A percentile compares a stretch with the other conserved stretches of the same genome.
Conservation (phyloP, 1,140 invertebrate genomes). For the Brevipalpus yothersi region DNA sequence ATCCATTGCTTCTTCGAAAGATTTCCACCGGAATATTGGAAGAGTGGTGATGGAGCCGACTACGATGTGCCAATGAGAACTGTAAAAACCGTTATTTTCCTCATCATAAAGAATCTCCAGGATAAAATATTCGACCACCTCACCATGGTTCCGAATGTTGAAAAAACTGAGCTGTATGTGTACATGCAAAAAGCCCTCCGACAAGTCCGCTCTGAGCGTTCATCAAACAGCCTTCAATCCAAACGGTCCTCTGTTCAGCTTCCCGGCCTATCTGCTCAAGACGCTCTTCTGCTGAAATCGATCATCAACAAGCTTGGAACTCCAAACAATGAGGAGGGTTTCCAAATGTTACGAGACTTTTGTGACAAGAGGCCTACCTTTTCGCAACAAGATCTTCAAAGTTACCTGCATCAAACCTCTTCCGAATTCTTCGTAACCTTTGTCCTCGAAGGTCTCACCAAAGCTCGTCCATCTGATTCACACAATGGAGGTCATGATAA, state of each 20-base stretch:
- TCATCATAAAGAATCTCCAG: slow-evolving; percentile 32
- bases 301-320: slow-evolving; percentile 5
- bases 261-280: not conserved
- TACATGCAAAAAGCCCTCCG: slow-evolving; percentile 36
- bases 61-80: slow-evolving; percentile 57
- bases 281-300: not conserved
- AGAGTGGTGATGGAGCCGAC: slow-evolving; percentile 40
- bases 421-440: slow-evolving; percentile 78
- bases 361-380: slow-evolving; percentile 46
- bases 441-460: slow-evolving; percentile 41
- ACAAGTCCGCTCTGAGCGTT: slow-evolving; percentile 16
- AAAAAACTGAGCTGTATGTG: slow-evolving; percentile 51
- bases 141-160: slow-evolving; percentile 43
- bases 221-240: slow-evolving; percentile 11
- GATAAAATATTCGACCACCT: slow-evolving; percentile 42
- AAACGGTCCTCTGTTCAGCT: slow-evolving; percentile 8
- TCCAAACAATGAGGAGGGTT: slow-evolving; percentile 27
- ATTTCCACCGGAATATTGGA: slow-evolving; percentile 37
- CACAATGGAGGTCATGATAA: no score
- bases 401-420: slow-evolving; percentile 53
- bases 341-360: slow-evolving; percentile 66
- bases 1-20: slow-evolving; percentile 58
- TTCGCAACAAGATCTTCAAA: slow-evolving; percentile 57
- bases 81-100: slow-evolving; percentile 69
- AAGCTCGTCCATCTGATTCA: no score